phyloP scores from a whole-genome alignment of 2,888 invertebrate species.

The Brassicogethes aeneus region DNA sequence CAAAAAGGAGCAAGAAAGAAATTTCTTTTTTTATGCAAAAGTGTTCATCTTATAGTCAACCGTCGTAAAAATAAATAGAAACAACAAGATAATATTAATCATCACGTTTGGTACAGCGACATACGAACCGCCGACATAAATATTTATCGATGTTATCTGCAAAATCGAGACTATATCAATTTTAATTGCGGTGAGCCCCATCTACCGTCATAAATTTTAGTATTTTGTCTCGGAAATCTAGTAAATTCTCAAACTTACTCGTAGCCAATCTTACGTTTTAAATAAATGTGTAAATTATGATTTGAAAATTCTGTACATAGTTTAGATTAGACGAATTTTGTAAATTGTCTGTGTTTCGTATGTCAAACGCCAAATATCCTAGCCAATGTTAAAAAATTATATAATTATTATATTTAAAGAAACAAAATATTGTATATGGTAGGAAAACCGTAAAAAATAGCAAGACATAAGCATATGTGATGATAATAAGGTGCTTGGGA shows the following conservation, averaged over 20 bases:
- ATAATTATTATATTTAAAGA: slow-evolving; percentile 35
- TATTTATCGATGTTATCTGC: too few species aligned
- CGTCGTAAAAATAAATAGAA: slow-evolving; percentile 22
- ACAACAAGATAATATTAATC: slow-evolving; percentile 19
- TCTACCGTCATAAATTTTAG: too few species aligned
- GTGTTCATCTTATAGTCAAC: slow-evolving; percentile 38
- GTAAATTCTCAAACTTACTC: neutral
- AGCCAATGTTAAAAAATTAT: slow-evolving; percentile 36
- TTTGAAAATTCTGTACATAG: neutral
- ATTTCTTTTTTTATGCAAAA: slow-evolving; percentile 29
- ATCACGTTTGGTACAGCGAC: slow-evolving; percentile 24
- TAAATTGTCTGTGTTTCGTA: neutral
- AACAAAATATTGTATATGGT: slow-evolving; percentile 35
- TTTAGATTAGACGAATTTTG: neutral
- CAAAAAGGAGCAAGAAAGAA: slow-evolving; percentile 12
- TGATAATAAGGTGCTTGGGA: slow-evolving; percentile 38
- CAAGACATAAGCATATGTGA: slow-evolving; percentile 41
- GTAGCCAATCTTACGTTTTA: neutral
- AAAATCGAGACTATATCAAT: too few species aligned
- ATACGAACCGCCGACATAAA: too few species aligned
- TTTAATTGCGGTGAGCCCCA: too few species aligned
- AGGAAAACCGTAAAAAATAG: slow-evolving; percentile 36
- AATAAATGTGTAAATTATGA: neutral
- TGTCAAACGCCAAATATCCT: slow-evolving; percentile 9
- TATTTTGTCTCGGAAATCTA: too few species aligned